Percentiles rank a stretch among this genome's conserved stretches.
These are phyloP conservation scores for Dendropsophus ebraccatus DNA, from an alignment of 2,113 vertebrate species.

Conservation along the genomic window DNA sequence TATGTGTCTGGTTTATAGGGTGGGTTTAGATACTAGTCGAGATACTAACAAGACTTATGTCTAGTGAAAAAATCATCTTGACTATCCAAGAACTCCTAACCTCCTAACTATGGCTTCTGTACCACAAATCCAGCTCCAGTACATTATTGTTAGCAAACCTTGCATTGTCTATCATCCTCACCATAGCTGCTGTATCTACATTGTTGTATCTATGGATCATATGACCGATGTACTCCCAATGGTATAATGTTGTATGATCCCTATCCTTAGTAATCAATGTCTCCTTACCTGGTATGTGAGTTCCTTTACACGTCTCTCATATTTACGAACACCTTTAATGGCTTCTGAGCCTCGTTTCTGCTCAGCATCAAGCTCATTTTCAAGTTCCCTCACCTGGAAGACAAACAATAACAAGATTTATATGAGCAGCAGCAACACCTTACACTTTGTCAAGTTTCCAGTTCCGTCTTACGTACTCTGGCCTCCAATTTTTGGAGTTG, in stretches of 20 bases:
- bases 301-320: constrained; percentile 84
- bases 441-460: too few species aligned
- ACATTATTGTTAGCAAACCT: too few species aligned
- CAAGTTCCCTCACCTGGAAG: constrained; percentile 81
- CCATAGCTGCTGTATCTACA: too few species aligned
- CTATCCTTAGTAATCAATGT: too few species aligned
- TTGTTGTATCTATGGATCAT: too few species aligned
- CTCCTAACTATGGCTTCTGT: too few species aligned
- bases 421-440: not conserved
- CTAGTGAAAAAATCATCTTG: not conserved
- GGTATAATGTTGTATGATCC: too few species aligned
- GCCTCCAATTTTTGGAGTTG: constrained; percentile 81
- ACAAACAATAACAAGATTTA: not conserved
- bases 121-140: too few species aligned
- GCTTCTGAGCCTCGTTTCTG: constrained; percentile 79
- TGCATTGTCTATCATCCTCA: too few species aligned
- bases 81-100: not conserved
- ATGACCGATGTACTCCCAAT: not conserved
- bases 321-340: constrained; percentile 81
- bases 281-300: constrained; percentile 79
- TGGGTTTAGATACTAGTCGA: not conserved
- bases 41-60: not conserved
- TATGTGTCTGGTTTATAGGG: not conserved
- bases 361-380: constrained; percentile 81
- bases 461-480: constrained; percentile 67